phyloP scores from a whole-genome alignment of 2,888 invertebrate genomes.

The Heliconius erato region DNA sequence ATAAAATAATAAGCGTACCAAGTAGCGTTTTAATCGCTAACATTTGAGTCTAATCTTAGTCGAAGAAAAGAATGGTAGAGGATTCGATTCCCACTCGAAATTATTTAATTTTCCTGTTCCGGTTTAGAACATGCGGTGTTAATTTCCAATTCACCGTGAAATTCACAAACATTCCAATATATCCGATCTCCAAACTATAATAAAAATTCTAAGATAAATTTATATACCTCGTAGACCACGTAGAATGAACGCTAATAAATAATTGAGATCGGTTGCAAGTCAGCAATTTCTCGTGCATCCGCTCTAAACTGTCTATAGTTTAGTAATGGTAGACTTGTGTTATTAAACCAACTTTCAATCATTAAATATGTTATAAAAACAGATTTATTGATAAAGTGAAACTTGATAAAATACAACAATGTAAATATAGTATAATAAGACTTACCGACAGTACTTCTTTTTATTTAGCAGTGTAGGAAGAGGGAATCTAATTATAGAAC shows the following conservation, averaged over 20 bases:
- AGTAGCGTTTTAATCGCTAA: no score
- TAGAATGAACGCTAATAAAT: slow-evolving; percentile 48
- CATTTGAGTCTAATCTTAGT: no score
- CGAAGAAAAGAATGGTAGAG: no score
- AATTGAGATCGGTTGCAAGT: slow-evolving; percentile 59
- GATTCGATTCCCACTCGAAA: no score
- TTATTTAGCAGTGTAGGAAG: not conserved
- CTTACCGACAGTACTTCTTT: not conserved
- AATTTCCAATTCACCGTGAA: not conserved
- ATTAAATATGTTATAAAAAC: not conserved
- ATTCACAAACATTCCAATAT: no score
- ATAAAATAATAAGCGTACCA: no score
- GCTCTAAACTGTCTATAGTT: slow-evolving; percentile 34
- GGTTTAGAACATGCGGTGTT: not conserved
- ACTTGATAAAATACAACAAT: not conserved
- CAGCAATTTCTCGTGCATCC: slow-evolving; percentile 60
- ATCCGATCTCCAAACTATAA: not conserved
- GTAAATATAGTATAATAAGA: not conserved
- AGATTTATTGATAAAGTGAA: not conserved
- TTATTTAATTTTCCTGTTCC: no score
- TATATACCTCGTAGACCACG: slow-evolving; percentile 39
- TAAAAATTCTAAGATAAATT: slow-evolving; percentile 45
- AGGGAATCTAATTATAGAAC: no score
- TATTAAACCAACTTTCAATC: not conserved
- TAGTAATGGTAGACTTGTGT: slow-evolving; percentile 25